phyloP scores from a whole-genome alignment of 2,797 vertebrate species.

The Balearica regulorum region DNA sequence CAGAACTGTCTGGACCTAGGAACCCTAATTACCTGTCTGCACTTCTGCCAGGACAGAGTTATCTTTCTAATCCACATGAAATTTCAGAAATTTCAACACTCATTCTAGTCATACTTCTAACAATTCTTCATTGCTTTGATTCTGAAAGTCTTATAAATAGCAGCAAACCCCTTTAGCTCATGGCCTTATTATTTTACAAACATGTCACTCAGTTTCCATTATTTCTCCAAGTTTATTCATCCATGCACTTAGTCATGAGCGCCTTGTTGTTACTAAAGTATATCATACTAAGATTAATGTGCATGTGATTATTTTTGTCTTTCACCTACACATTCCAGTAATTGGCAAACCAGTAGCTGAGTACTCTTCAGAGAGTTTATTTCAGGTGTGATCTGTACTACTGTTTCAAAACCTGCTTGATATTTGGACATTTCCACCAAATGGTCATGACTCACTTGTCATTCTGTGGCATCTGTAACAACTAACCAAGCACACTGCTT shows the following conservation, averaged over 20 bases:
- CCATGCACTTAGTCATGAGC: neutral
- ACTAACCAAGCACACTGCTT: neutral
- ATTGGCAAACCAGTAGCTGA: constrained; percentile 23
- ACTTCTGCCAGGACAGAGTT: neutral
- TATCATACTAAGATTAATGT: neutral
- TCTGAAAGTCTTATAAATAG: neutral
- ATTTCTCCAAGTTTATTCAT: neutral
- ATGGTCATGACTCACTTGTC: neutral
- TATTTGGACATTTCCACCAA: constrained; percentile 30
- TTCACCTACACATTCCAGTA: neutral
- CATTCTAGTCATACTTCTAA: neutral
- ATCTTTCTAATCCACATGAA: neutral
- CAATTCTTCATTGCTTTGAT: neutral
- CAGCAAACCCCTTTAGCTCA: neutral
- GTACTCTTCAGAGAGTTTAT: constrained; percentile 10
- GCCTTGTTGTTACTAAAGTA: neutral
- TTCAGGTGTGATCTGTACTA: constrained; percentile 27
- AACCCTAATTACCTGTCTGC: neutral
- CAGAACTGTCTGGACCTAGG: neutral
- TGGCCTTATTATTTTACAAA: neutral
- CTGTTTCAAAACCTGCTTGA: constrained; percentile 53
- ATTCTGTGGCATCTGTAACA: neutral
- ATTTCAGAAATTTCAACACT: neutral
- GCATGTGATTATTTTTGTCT: neutral
- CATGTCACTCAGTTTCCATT: neutral